Conservation (phyloP, 2,888 invertebrate species). For the Linnaemya tessellans region DNA sequence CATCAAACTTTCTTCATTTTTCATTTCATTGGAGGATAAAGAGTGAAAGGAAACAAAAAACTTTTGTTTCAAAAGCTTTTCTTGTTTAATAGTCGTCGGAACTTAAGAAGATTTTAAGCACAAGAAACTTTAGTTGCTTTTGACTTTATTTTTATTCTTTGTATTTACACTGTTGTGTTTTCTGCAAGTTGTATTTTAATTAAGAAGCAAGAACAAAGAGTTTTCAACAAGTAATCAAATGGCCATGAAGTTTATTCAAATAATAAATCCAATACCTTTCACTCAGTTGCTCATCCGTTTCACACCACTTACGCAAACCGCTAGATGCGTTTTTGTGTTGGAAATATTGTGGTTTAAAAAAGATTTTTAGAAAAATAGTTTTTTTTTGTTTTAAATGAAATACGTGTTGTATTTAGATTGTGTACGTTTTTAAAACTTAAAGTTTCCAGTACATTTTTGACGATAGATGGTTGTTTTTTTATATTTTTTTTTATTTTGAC, state of each 20-base stretch:
- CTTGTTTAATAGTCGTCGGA: neutral
- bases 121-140: conserved; percentile 12
- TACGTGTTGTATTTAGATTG: conserved; percentile 41
- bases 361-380: conserved; percentile 5
- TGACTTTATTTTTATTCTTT: neutral
- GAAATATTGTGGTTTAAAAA: neutral
- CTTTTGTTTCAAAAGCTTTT: neutral
- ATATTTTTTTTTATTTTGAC: no score
- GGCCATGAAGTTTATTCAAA: conserved; percentile 20
- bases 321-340: neutral
- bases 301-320: neutral
- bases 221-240: neutral
- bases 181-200: conserved; percentile 36
- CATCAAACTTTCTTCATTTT: neutral
- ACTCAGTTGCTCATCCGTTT: neutral
- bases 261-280: conserved; percentile 14
- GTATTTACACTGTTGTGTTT: neutral
- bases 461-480: neutral
- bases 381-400: conserved; percentile 45
- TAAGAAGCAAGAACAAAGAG: conserved; percentile 8
- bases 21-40: neutral
- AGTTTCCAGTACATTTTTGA: neutral
- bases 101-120: conserved; percentile 4
- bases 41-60: neutral
- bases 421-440: neutral